phyloP scores from a whole-genome alignment of 2,888 invertebrate species.

The Rhagium mordax region DNA sequence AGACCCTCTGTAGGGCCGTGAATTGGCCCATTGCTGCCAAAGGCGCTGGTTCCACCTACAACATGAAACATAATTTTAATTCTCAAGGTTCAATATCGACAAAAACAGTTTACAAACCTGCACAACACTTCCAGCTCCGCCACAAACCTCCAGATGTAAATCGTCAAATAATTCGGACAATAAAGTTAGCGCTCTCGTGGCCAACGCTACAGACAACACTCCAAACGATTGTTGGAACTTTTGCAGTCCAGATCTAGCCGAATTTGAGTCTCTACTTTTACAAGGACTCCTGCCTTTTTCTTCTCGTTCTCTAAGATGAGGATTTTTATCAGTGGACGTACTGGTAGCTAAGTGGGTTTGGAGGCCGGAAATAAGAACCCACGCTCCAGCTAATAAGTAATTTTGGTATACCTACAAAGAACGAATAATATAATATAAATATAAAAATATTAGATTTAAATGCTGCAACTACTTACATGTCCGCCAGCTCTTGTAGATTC shows the following conservation, averaged over 20 bases:
- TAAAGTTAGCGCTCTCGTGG: constrained; percentile 87
- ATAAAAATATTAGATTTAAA: not conserved
- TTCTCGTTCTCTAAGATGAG: constrained; percentile 69
- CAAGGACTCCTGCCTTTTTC: constrained; percentile 76
- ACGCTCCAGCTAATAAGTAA: constrained; percentile 89
- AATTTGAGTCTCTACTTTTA: constrained; percentile 73
- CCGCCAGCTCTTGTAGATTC: constrained; percentile 90
- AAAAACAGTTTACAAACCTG: constrained; percentile 51
- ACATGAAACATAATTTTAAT: not conserved
- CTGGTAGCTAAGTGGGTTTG: constrained; percentile 85
- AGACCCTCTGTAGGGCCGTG: constrained; percentile 80
- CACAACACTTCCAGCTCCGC: constrained; percentile 61
- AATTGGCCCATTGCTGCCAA: constrained; percentile 78
- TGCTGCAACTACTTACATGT: constrained; percentile 76
- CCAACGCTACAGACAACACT: constrained; percentile 90
- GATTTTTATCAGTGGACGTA: constrained; percentile 69
- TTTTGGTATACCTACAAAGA: constrained; percentile 85
- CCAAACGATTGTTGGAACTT: constrained; percentile 91
- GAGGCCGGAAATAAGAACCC: constrained; percentile 89
- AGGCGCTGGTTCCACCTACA: constrained; percentile 73
- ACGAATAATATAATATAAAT: no score
- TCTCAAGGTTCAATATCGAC: not conserved
- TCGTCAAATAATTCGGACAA: constrained; percentile 83
- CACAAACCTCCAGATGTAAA: constrained; percentile 81
- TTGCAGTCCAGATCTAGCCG: constrained; percentile 77